Base-by-base conservation (phyloP, 1,140 invertebrate species). In the Drosophila repleta region DNA sequence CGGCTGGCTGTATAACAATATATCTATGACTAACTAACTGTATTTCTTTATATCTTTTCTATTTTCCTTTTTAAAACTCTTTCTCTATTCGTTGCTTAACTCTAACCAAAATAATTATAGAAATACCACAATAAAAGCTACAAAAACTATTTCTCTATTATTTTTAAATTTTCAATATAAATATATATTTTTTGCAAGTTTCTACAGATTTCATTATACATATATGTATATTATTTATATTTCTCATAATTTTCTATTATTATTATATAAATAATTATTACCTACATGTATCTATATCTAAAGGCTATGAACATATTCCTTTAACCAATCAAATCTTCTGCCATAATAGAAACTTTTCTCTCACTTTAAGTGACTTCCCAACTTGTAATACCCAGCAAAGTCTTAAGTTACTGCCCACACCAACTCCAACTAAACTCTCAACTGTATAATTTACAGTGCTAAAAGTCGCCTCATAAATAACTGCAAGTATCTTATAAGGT, bases 381-480 rank as follows among this genome's bases (percentile, higher is more conserved):
- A 24, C 20, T 48, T 24, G 8, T 24, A 48, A 26, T 48, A 15
- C 13, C 46, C n/a, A 13, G 20, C 4, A 4, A 21, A 13, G 11
- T 21, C 32, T 35, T n/a, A 24, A 24, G 21, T 3, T 24, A 4
- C 21, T 24, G 21, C 21, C 21, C 24, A 3, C 11, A 15, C n/a
- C 2, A 24, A 15, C 20, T 43, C 0, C n/a, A 8, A 3, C n/a
- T n/a, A 4, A 18, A 57, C 39, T 57, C 45, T 32, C 21, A 10
- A 8, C 48, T 29, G n/a, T 15, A 51, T 46, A 21, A 46, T 21
- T 20, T 21, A n/a, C 48, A 51, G 48, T 43, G 55, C 8, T 43
- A 39, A 55, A 57, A 45, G 39, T 26, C 21, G 24, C 35, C 29
- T 29, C 61, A 52, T 68, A 45, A 68, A 61, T 61, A 68, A 62